Base-by-base conservation (phyloP, 2,888 invertebrate genomes). In the Idaea straminata region DNA sequence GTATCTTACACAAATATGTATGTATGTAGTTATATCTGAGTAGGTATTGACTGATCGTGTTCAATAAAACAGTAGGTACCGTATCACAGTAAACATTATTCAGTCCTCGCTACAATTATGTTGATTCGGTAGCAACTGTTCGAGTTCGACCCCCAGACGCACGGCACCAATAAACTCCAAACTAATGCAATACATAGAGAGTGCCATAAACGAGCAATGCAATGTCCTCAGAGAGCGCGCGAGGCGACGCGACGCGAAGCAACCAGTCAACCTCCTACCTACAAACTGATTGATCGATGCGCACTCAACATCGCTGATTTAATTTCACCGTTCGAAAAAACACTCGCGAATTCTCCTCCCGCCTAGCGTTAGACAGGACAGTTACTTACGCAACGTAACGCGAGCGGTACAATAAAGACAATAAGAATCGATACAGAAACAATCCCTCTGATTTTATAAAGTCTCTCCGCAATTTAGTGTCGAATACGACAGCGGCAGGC, bases 231-330 rank as follows among this genome's bases (percentile, higher is more conserved):
- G 47, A 47, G 47, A n/a, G 58, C 34, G 25, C 10, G 2, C 13
- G 10, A 10, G 34, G 3, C 59, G 16, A 5, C 16, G 25, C 59
- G 59, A 16, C 15, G n/a, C 6, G 4, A 6, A 13, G 59, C 16
- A 5, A 34, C 16, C 25, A 25, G 34, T 13, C 61, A 61, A 63
- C 58, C 63, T 61, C 62, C 59, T 63, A 61, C 63, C 57, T 59
- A 63, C 57, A 63, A 63, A 63, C 65, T 68, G 65, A 68, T 65
- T 68, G 68, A 68, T 65, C 58, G 68, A 65, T 58, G 64, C 65
- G 60, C 65, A 64, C 63, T 68, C 63, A 35, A 47, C 47, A 38
- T 60, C 38, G 15, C 58, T 35, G 65, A 64, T 65, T 64, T 65
- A 65, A 68, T 67, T 68, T 65, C 25, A 60, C 59, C 35, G 61